Base-by-base conservation (phyloP, 2,888 invertebrate species). In the Noctuana brunneofusca region DNA sequence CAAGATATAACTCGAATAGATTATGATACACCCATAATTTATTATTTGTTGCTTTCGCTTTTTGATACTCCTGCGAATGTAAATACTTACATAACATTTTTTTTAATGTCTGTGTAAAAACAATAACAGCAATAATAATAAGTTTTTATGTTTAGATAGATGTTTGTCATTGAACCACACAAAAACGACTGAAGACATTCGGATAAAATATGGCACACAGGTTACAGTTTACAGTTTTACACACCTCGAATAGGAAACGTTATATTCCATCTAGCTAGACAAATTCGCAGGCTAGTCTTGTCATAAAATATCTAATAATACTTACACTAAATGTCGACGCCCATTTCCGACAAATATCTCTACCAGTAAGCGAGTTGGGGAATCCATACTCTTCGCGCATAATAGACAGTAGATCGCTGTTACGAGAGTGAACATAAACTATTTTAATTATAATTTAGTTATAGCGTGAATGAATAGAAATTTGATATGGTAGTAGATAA, bases 21-120 rank as follows among this genome's bases (percentile, higher is more conserved):
- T 78, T 79, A 70, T 84, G 85, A 69, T 91, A 91, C 41, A 89
- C 75, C 89, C 90, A 91, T 1, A 79, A 73, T 27, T 80, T 85
- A 69, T 90, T 89, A 52, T 86, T 83, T 0, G 88, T 88, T 0
- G 90, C 90, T 63, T 86, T 85, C 0, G 91, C 83, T 68, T 90
- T 91, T 68, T 91, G 91, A 68, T 86, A 91, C 56, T 89, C 89
- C 91, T 91, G 63, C 35, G 66, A 63, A 48, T 1, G 35, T 43
- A 58, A 30, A 27, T 27, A 3, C n/a, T n/a, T n/a, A n/a, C n/a
- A n/a, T n/a, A n/a, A n/a, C n/a, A n/a, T n/a, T n/a, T n/a, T n/a
- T n/a, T n/a, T n/a, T n/a, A n/a, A n/a, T n/a, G n/a, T n/a, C n/a
- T n/a, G n/a, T n/a, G n/a, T n/a, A n/a, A n/a, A n/a, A n/a, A n/a